phyloP scores from a whole-genome alignment of 2,113 vertebrate species.

The Periophthalmus modestus region DNA sequence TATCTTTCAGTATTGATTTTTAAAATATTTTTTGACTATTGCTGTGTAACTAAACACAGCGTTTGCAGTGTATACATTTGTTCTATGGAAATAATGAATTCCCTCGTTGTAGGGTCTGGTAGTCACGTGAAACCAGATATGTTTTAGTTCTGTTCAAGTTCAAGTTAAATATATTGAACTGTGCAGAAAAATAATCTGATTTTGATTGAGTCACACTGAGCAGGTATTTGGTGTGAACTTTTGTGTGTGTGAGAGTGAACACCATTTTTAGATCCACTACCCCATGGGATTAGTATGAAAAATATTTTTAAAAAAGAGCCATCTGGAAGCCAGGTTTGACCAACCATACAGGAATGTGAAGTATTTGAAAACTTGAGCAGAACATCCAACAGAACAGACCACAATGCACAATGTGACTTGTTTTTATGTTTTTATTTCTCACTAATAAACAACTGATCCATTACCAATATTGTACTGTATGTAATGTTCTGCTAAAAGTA shows the following conservation, averaged over 20 bases:
- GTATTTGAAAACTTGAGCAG: constrained; percentile 17
- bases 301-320: constrained; percentile 26
- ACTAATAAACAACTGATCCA: background rate
- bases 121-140: background rate
- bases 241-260: constrained; percentile 8
- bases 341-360: constrained; percentile 29
- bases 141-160: background rate
- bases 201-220: background rate
- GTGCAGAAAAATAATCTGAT: constrained; percentile 1
- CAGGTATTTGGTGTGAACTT: background rate
- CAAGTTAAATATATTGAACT: background rate
- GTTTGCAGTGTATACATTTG: background rate
- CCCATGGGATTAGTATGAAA: constrained; percentile 35
- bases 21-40: background rate
- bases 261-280: constrained; percentile 8
- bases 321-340: constrained; percentile 58
- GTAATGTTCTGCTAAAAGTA: background rate
- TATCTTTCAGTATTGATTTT: background rate
- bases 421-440: background rate
- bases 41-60: background rate
- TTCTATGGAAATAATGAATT: background rate
- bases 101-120: background rate
- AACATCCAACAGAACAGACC: too few species aligned
- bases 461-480: background rate
- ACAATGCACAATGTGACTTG: background rate